Base-by-base conservation (phyloP, 1,140 invertebrate genomes). In the Yoshiicerus persimilis region DNA sequence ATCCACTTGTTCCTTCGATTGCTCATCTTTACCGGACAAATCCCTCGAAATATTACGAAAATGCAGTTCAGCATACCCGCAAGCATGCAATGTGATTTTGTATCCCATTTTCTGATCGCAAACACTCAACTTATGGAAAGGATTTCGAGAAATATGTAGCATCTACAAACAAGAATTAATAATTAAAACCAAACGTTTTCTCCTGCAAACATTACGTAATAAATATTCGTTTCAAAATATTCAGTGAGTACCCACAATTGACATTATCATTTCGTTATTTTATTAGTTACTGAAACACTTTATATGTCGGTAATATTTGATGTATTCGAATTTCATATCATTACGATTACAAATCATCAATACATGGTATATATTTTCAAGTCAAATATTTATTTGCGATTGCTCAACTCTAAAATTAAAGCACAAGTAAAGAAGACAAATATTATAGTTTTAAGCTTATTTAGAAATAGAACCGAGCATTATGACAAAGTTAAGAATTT, bases 11-110 rank as follows among this genome's bases (percentile, higher is more conserved):
- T 92, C 98, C 98, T 93, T 97, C 99, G 95, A 99, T 99, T 94
- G 98, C 98, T 94, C 97, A 97, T 95, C 97, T 99, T 96, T 99
- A 98, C 95, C 99, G 99, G 96, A 98, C 97, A 86, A 97, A 99
- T 94, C 96, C 97, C 94, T 96, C 98, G 95, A 97, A 97, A 95
- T 99, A 99, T 94, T 97, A 98, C 95, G 96, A 98, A 95, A 95
- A 97, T 94, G 98, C 98, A 93, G 96, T 97, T 93, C 98, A 99
- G 95, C 99, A 98, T 36, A 88, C 88, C 25, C 38, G 85, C 27
- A 86, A 75, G 66, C 77, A 88, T 41, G 88, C 88, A 30, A 88
- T 88, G 88, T 62, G 47, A 56, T 39, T 0, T 34, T 34, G 4
- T 27, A 4, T 27, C 10, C 25, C 23, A 30, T 13, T 30, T 23